Percentiles rank a stretch among this genome's conserved stretches.
Evolutionary conservation across 2,888 invertebrate species (phyloP).

Genomic region (Drosophila austrosaltans): DNA sequence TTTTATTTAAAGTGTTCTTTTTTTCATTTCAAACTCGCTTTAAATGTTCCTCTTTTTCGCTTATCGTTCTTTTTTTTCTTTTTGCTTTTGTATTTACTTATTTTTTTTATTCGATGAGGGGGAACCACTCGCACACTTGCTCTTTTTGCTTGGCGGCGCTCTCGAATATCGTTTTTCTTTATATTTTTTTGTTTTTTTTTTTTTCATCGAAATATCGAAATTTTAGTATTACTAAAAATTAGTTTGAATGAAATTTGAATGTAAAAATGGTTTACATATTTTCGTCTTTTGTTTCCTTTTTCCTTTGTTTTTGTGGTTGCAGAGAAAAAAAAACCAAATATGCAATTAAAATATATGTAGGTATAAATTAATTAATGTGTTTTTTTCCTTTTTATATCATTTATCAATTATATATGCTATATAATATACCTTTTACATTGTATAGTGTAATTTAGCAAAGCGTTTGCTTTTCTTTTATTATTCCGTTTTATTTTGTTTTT

Average conservation of each 20-base stretch:
- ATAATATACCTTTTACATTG: conserved; percentile 74
- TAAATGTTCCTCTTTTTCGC: conserved; percentile 50
- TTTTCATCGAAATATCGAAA: conserved; percentile 62
- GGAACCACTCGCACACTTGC: neutral
- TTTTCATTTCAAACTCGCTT: conserved; percentile 70
- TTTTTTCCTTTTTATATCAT: conserved; percentile 50
- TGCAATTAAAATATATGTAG: conserved; percentile 68
- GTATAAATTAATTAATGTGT: conserved; percentile 48
- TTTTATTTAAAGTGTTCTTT: conserved; percentile 73
- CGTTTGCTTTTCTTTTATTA: conserved; percentile 48
- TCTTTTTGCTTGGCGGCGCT: conserved; percentile 5
- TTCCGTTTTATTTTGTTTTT: conserved; percentile 36
- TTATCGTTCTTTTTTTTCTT: conserved; percentile 13
- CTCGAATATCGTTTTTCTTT: conserved; percentile 18
- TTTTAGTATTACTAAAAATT: conserved; percentile 75
- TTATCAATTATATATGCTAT: conserved; percentile 71
- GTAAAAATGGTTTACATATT: conserved; percentile 72
- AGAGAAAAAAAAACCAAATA: conserved; percentile 68
- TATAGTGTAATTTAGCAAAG: conserved; percentile 60
- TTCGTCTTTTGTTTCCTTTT: conserved; percentile 27
- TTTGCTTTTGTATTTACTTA: conserved; percentile 2
- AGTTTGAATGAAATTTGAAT: conserved; percentile 73
- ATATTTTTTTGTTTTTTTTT: conserved; percentile 15
- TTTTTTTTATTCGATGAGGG: conserved; percentile 19
- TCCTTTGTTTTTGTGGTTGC: conserved; percentile 29